These are phyloP conservation scores for Cheilosia pagana DNA, from an alignment of 2,888 invertebrate species.

Conservation along the genomic window DNA sequence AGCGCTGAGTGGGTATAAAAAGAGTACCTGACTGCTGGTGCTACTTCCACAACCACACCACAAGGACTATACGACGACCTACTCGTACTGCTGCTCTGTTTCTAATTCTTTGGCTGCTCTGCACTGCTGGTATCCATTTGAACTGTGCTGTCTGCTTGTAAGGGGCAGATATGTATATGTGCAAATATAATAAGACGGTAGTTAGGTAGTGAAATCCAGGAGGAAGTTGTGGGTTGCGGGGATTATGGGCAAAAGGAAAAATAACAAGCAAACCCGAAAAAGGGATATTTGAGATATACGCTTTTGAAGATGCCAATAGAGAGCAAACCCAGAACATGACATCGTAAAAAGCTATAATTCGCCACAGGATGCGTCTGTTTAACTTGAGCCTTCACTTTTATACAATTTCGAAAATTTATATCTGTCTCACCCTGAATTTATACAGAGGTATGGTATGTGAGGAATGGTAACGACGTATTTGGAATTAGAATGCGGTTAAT, in stretches of 20 bases:
- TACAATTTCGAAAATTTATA: constrained; percentile 62
- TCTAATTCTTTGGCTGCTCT: constrained; percentile 61
- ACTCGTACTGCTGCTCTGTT: constrained; percentile 55
- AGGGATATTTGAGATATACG: constrained; percentile 72
- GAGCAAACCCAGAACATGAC: constrained; percentile 77
- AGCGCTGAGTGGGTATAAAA: constrained; percentile 73
- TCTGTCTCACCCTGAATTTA: constrained; percentile 16
- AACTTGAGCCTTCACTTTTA: constrained; percentile 78
- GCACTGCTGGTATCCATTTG: constrained; percentile 69
- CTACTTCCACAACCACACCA: constrained; percentile 67
- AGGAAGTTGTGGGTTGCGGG: constrained; percentile 21
- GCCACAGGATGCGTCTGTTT: constrained; percentile 81
- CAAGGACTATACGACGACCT: constrained; percentile 54
- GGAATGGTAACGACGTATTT: constrained; percentile 58
- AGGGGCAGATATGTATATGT: constrained; percentile 46
- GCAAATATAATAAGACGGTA: constrained; percentile 62
- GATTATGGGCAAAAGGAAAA: constrained; percentile 24
- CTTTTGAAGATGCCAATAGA: constrained; percentile 76
- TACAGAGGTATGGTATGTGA: constrained; percentile 2
- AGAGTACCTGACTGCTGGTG: constrained; percentile 73
- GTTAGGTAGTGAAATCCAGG: constrained; percentile 46
- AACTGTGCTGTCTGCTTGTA: constrained; percentile 70
- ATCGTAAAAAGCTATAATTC: constrained; percentile 80
- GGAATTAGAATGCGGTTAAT: constrained; percentile 61
- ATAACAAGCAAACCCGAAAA: constrained; percentile 69